A percentile compares a stretch with the other conserved stretches of the same genome.
Evolutionary conservation across 2,888 invertebrate species (phyloP).

Genomic region (Linyphia triangularis): DNA sequence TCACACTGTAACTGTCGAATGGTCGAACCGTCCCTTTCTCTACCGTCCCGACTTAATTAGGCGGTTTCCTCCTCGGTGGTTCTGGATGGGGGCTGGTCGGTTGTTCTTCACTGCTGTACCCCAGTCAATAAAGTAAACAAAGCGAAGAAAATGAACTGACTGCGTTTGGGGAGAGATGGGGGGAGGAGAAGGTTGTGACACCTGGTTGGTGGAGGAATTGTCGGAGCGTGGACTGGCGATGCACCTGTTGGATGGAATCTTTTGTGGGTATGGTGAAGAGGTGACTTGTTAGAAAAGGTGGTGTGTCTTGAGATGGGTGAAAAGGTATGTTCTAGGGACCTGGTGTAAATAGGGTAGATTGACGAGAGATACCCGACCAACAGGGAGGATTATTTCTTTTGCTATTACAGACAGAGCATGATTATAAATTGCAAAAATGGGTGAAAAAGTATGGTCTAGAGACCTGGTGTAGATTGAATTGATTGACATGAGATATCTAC

Average conservation of each 20-base stretch:
- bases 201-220: slow-evolving; percentile 58
- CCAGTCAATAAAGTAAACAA: slow-evolving; percentile 60
- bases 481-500: too few species aligned
- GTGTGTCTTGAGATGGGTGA: not conserved
- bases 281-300: not conserved
- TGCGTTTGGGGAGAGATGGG: not conserved
- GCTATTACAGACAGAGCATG: too few species aligned
- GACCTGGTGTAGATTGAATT: too few species aligned
- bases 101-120: slow-evolving; percentile 8
- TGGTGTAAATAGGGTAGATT: too few species aligned
- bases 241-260: slow-evolving; percentile 54
- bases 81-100: not conserved
- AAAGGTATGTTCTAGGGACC: too few species aligned
- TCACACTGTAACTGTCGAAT: not conserved
- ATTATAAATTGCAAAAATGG: too few species aligned
- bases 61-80: slow-evolving; percentile 37
- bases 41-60: slow-evolving; percentile 33
- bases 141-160: slow-evolving; percentile 23
- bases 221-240: slow-evolving; percentile 47
- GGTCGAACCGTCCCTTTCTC: slow-evolving; percentile 18
- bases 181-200: slow-evolving; percentile 44
- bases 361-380: too few species aligned
- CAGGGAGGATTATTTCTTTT: too few species aligned
- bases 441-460: too few species aligned
- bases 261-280: slow-evolving; percentile 4